Conservation (phyloP, 92 coral and sea anemone genomes). For the Nematostella vectensis region DNA sequence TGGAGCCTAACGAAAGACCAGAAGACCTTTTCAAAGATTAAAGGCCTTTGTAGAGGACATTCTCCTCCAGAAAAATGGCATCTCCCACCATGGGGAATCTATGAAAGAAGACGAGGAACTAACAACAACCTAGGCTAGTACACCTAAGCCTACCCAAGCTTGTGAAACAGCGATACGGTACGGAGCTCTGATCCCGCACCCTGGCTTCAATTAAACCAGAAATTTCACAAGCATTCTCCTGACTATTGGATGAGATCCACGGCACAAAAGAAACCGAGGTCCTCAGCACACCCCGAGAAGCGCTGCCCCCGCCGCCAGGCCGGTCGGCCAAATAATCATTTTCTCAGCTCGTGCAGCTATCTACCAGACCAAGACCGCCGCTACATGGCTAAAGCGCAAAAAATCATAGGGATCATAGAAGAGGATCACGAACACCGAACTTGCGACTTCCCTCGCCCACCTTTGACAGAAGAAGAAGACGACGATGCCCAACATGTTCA, state of each 20-base stretch:
- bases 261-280: constrained; percentile 41
- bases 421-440: constrained; percentile 12
- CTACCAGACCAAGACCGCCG: constrained; percentile 40
- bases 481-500: constrained; percentile 5
- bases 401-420: constrained; percentile 41
- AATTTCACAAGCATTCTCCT: constrained; percentile 44
- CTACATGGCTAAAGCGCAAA: constrained; percentile 43
- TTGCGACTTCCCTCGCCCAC: constrained; percentile 11
- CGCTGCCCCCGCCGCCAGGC: no score
- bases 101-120: constrained; percentile 50
- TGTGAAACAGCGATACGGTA: constrained; percentile 56
- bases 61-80: constrained; percentile 35
- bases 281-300: constrained; percentile 18
- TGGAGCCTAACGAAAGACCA: constrained; percentile 60
- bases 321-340: no score
- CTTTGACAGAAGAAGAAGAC: background rate
- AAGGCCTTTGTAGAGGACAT: constrained; percentile 54
- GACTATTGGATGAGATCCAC: constrained; percentile 40
- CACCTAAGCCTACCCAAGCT: constrained; percentile 42
- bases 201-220: constrained; percentile 47
- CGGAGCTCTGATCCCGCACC: constrained; percentile 47
- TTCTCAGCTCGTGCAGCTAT: constrained; percentile 44
- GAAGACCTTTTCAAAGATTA: constrained; percentile 62
- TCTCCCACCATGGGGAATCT: constrained; percentile 50
- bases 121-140: constrained; percentile 39